Evolutionary conservation across 92 coral and sea anemone genomes (phyloP), one percentile per base, ranked within the genome.

Genomic region (Ricordea florida): DNA sequence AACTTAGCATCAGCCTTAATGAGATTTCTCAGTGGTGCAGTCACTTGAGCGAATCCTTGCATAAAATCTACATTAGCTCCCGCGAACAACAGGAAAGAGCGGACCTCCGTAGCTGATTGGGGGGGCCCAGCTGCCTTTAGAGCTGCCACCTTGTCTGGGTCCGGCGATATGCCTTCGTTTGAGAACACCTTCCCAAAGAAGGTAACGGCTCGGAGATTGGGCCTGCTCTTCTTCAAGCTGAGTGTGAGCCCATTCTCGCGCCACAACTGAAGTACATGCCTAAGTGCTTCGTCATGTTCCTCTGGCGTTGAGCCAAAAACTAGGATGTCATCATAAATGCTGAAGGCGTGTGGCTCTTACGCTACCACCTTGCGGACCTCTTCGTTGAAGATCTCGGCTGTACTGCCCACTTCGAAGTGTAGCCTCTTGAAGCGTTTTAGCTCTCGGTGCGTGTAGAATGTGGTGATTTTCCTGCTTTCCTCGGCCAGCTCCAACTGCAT

Each of bases 371-470:
- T 81, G 37, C 67, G 61, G 40, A 69, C 74, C 66, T 75, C 62
- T 30, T 59, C 36, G 23, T 80, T 78, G 53, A 71, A 85, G 21
- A 69, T 71, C 48, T 86, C 80, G 17, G 75, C 83, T 29, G 90
- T 72, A 10, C 80, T 59, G 60, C 65, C 52, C 17, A 81, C 48
- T 14, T 81, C 92, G 28, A 87, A 87, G 47, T 80, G 84, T 18
- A 82, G 56, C 36, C 79, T 35, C 74, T 62, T 58, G 47, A 83
- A 71, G 17, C 45, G 32, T 65, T 14, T 36, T 25, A 46, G 67
- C 81, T 17, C 78, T 14, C 23, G 44, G 74, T 10, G 74, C n/a
- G n/a, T 83, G 79, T 40, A 69, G 66, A 78, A 62, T 7, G 89
- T 84, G 29, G 85, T 69, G 24, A 75, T 46, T 50, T 76, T 67